Evolutionary conservation across 2,797 vertebrate species (phyloP).

Genomic region (Cottoperca gobio): DNA sequence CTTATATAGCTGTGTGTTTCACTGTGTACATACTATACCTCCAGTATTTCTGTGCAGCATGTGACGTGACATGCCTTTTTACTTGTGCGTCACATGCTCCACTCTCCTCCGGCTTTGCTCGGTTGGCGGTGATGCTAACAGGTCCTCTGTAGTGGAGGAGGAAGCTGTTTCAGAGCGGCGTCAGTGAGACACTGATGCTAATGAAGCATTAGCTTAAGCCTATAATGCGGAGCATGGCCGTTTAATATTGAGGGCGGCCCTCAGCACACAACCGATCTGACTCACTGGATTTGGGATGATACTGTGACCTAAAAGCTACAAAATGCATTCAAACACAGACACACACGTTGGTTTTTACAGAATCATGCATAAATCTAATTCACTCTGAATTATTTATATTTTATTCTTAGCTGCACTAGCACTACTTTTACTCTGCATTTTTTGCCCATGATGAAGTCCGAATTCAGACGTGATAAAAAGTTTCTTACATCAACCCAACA

Average conservation of each 20-base stretch:
- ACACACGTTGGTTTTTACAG: background rate
- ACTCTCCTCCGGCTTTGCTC: background rate
- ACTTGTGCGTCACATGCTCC: background rate
- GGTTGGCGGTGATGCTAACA: slow-evolving; percentile 26
- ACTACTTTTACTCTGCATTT: background rate
- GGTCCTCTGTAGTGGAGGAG: slow-evolving; percentile 27
- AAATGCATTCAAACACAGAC: slow-evolving; percentile 24
- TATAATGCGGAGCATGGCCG: slow-evolving; percentile 61
- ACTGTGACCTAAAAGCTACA: slow-evolving; percentile 47
- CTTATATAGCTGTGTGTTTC: background rate
- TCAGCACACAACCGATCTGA: slow-evolving; percentile 46
- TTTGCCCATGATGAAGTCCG: background rate
- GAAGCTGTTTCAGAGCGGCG: slow-evolving; percentile 32
- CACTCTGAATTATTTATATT: background rate
- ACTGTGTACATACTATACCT: too few species aligned
- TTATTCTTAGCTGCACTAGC: background rate
- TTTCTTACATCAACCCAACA: too few species aligned
- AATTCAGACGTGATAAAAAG: too few species aligned
- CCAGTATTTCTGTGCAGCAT: background rate
- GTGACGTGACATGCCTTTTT: background rate
- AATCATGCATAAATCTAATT: background rate
- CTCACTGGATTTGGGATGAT: slow-evolving; percentile 52
- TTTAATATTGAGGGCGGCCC: slow-evolving; percentile 57
- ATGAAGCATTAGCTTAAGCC: slow-evolving; percentile 70
- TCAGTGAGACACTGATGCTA: slow-evolving; percentile 63